Base-by-base conservation (phyloP, 2,797 vertebrate genomes). In the Paguma larvata region DNA sequence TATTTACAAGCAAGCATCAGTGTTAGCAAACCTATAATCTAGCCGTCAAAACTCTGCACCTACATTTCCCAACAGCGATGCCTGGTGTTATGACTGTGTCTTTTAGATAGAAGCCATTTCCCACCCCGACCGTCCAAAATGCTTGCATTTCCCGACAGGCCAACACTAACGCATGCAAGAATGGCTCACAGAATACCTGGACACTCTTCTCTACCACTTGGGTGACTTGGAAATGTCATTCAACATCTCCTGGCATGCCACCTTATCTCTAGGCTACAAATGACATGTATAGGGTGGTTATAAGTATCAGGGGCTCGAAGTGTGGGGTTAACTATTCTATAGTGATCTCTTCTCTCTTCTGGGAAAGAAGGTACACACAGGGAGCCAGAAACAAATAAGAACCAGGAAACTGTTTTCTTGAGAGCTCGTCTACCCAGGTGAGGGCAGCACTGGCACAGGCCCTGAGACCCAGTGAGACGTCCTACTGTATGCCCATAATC, bases 371-470 rank as follows among this genome's bases (percentile, higher is more conserved):
- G 2, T 23, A 9, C 4, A 13, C 1, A 3, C 32, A 21, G 18
- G 12, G 56, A 48, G 27, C 44, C 89, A 83, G 68, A 59, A 34
- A 46, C 10, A 27, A 27, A 8, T 38, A 59, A 59, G 79, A 48
- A 21, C 44, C 12, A 51, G 48, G 56, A 23, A n/a, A n/a, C 8
- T 25, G 34, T 27, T 80, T 70, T 2, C 12, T 12, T 3, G 14
- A 38, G 14, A 75, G 46, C n/a, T 73, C 44, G 2, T 41, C 14
- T 30, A 53, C 73, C 30, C 7, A 27, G 38, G 10, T 5, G 38
- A 21, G 25, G 65, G 15, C 2, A 3, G 25, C 11, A 1, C 4
- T 27, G 16, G 3, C 44, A 11, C 1, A 0, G 30, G 7, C 16
- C n/a, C 10, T 21, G n/a, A 63, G 30, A 23, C 30, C 14, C 15